Evolutionary conservation across 2,888 invertebrate genomes (phyloP).

Genomic region (Clunio marinus): DNA sequence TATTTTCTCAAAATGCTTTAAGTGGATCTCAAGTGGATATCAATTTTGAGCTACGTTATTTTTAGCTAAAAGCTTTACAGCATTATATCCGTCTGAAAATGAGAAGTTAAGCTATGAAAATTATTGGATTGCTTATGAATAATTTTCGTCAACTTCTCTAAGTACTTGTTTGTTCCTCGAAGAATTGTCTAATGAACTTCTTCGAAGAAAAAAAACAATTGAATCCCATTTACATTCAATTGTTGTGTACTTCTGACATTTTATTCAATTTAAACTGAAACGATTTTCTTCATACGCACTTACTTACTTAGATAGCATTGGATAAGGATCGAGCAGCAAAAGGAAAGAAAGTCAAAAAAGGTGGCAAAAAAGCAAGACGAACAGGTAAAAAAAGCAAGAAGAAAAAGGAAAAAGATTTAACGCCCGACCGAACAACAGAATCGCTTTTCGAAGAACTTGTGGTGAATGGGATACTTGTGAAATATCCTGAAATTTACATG

Average conservation of each 20-base stretch:
- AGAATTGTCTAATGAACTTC: too few species aligned
- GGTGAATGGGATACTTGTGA: conserved; percentile 82
- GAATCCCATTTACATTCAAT: too few species aligned
- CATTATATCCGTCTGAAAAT: too few species aligned
- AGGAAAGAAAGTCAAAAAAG: conserved; percentile 72
- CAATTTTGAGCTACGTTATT: too few species aligned
- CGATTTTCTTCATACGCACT: not conserved
- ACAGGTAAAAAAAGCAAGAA: conserved; percentile 86
- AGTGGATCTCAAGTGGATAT: too few species aligned
- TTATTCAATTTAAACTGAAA: conserved; percentile 8
- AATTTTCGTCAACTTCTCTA: too few species aligned
- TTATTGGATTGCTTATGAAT: too few species aligned
- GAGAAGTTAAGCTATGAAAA: too few species aligned
- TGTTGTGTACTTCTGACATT: not conserved
- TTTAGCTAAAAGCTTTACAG: too few species aligned
- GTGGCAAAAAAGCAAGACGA: conserved; percentile 70
- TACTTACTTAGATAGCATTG: conserved; percentile 61
- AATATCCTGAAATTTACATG: conserved; percentile 64
- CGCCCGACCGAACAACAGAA: conserved; percentile 83
- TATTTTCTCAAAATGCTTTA: too few species aligned
- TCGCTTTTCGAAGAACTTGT: conserved; percentile 90
- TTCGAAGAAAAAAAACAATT: too few species aligned
- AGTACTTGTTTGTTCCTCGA: too few species aligned
- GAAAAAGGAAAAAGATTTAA: conserved; percentile 91
- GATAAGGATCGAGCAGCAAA: conserved; percentile 67